Conservation (phyloP, 2,888 invertebrate genomes). For the Meandrusa payeni region DNA sequence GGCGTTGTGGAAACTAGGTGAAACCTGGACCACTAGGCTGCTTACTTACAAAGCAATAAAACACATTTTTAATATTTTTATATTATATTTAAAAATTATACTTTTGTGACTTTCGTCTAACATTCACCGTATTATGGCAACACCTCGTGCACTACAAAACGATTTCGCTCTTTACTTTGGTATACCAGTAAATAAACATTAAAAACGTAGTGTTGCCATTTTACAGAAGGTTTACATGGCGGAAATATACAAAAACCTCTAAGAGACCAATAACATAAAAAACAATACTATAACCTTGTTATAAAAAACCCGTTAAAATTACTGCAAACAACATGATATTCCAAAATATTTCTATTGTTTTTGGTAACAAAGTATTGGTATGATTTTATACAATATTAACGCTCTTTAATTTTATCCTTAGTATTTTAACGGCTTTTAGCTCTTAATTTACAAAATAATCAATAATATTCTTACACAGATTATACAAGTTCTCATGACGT, state of each 20-base stretch:
- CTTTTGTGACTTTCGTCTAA: conserved; percentile 50
- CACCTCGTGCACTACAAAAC: conserved; percentile 11
- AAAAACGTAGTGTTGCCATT: conserved; percentile 12
- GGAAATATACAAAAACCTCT: conserved; percentile 12
- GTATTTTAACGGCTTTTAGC: no score
- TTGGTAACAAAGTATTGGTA: conserved; percentile 24
- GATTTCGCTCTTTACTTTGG: conserved; percentile 6
- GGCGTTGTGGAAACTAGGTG: no score
- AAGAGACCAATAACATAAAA: conserved; percentile 19
- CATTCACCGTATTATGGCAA: conserved; percentile 29
- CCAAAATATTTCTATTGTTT: conserved; percentile 11
- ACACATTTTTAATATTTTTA: conserved; percentile 31
- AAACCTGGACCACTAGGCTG: no score
- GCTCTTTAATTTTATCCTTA: no score
- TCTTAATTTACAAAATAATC: no score
- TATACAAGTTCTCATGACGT: no score
- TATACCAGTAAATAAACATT: conserved; percentile 11
- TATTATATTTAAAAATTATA: no score
- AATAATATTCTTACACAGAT: no score
- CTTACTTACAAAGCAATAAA: no score
- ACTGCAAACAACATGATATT: conserved; percentile 12
- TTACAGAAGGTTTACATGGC: background rate
- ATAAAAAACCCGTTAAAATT: conserved; percentile 23
- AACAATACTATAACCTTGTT: conserved; percentile 25
- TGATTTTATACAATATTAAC: conserved; percentile 6